Conservation (phyloP, 2,888 invertebrate genomes). For the Didymodactylos carnosus region DNA sequence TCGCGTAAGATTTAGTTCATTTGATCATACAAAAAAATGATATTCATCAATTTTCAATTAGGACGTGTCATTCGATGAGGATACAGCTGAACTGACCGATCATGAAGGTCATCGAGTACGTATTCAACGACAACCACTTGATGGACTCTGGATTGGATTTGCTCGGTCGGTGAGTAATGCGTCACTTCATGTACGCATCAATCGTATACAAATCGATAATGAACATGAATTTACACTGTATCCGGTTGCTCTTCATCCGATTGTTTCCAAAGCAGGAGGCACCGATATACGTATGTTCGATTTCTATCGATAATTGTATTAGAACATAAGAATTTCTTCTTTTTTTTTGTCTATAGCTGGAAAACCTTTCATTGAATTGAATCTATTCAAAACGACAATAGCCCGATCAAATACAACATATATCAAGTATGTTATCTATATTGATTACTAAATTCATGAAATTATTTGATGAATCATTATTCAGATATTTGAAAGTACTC, state of each 20-base stretch:
- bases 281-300: background rate
- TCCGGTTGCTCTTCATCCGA: slow-evolving; percentile 36
- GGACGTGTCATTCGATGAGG: background rate
- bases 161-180: background rate
- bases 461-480: background rate
- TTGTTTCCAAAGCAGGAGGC: background rate
- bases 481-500: slow-evolving; percentile 64
- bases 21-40: no score
- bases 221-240: slow-evolving; percentile 41
- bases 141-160: background rate
- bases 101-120: background rate
- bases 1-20: background rate
- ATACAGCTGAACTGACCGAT: background rate
- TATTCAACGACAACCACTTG: background rate
- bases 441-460: background rate
- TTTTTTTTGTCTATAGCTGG: background rate
- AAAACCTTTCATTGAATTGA: slow-evolving; percentile 7
- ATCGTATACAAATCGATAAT: background rate
- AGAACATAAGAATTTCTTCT: background rate
- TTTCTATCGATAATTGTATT: background rate
- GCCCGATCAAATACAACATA: slow-evolving; percentile 8
- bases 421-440: slow-evolving; percentile 23
- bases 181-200: background rate
- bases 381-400: background rate
- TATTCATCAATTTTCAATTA: background rate